Evolutionary conservation across 2,888 invertebrate genomes (phyloP).

Genomic region (Unio pictorum): DNA sequence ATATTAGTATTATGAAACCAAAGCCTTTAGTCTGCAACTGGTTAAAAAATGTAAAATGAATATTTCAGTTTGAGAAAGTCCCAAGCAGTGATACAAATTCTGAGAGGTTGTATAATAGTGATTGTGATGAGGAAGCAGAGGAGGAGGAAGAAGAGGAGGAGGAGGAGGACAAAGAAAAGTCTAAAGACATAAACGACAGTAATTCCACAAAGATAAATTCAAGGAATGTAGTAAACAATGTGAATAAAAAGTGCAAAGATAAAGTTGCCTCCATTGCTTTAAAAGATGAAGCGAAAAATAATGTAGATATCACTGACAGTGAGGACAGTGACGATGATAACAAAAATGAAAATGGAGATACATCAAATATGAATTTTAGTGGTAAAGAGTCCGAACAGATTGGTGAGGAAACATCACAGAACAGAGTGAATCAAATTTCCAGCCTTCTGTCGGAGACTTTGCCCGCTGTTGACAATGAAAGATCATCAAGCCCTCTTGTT

Average conservation of each 20-base stretch:
- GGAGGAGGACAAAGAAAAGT: slow-evolving; percentile 15
- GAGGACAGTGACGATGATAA: slow-evolving; percentile 11
- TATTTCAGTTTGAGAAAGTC: slow-evolving; percentile 39
- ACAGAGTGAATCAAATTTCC: background rate
- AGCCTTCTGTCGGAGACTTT: slow-evolving; percentile 27
- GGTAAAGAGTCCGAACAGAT: slow-evolving; percentile 4
- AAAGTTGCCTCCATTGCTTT: background rate
- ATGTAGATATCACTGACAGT: slow-evolving; percentile 7
- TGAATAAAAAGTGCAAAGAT: too few relatives aligned
- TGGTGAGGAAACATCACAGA: slow-evolving; percentile 8
- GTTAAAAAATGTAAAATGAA: slow-evolving; percentile 1
- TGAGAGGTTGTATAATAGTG: slow-evolving; percentile 16
- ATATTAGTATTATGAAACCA: too few relatives aligned
- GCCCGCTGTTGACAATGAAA: slow-evolving; percentile 8
- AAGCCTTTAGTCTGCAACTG: background rate
- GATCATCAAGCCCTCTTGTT: too few relatives aligned
- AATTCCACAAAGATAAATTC: too few relatives aligned
- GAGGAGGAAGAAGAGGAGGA: slow-evolving; percentile 7
- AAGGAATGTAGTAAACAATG: too few relatives aligned
- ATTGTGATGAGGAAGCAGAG: slow-evolving; percentile 10
- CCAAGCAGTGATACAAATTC: slow-evolving; percentile 24
- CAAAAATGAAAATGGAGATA: slow-evolving; percentile 8
- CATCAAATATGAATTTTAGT: background rate
- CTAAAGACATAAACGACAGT: slow-evolving; percentile 1
- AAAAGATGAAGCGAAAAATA: slow-evolving; percentile 8